phyloP scores from a whole-genome alignment of 2,113 vertebrate species.

The Mixornis gularis region DNA sequence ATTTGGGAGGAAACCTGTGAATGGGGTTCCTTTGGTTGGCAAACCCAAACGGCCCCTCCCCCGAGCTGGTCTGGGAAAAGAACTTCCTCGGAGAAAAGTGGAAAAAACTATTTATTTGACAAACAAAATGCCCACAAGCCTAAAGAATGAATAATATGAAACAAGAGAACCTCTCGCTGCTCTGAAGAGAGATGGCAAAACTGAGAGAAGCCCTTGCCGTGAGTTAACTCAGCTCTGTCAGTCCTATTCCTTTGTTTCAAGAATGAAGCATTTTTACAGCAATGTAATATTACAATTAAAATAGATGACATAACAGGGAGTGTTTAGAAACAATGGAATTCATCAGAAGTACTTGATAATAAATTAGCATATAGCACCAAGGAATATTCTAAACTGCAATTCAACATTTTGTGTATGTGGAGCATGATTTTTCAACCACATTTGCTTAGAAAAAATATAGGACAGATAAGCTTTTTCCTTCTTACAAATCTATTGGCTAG shows the following conservation, averaged over 20 bases:
- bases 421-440: neutral
- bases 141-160: no score
- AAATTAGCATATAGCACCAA: neutral
- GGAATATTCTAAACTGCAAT: neutral
- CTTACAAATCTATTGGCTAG: neutral
- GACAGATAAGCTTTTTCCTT: neutral
- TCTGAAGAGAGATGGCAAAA: no score
- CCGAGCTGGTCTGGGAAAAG: no score
- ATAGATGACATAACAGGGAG: accelerated
- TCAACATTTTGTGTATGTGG: neutral
- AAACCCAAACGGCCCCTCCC: no score
- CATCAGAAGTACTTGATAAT: neutral
- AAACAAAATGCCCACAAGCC: no score
- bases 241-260: neutral
- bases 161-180: no score
- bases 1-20: no score
- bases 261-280: neutral
- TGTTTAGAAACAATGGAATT: neutral
- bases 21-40: no score
- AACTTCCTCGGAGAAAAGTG: no score
- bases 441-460: neutral
- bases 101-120: no score
- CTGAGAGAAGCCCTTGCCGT: no score
- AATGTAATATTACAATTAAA: neutral
- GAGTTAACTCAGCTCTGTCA: no score